Conservation (phyloP, 2,888 invertebrate genomes). For the Temnothorax rugatulus region DNA sequence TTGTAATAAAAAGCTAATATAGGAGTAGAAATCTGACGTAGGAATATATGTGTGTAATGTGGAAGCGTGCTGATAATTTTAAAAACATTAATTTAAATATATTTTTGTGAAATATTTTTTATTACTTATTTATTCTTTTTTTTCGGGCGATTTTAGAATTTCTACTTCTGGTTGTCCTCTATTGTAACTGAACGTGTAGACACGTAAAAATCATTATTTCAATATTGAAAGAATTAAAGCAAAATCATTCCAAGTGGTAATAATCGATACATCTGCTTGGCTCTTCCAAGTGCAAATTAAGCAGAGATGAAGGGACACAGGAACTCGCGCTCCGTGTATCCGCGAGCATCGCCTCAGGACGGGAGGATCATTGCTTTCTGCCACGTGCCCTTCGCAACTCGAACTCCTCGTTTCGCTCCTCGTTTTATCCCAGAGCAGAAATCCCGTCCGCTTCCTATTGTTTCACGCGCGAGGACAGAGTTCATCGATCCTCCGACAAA, state of each 20-base stretch:
- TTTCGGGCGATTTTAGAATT: background rate
- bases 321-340: background rate
- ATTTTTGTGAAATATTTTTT: background rate
- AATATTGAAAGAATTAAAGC: background rate
- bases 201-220: background rate
- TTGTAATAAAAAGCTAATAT: background rate
- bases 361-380: conserved; percentile 51
- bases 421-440: conserved; percentile 24
- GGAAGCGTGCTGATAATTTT: background rate
- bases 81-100: background rate
- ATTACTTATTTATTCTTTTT: background rate
- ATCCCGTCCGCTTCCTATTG: conserved; percentile 49
- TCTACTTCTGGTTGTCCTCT: background rate
- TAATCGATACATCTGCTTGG: background rate
- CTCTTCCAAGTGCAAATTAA: background rate
- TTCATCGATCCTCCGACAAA: conserved; percentile 73
- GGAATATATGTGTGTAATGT: background rate
- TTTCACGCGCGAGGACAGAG: conserved; percentile 57
- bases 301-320: background rate
- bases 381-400: conserved; percentile 8
- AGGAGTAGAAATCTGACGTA: background rate
- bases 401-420: conserved; percentile 61
- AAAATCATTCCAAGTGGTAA: background rate
- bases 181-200: background rate
- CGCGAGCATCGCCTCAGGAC: background rate